Percentiles rank a stretch among this genome's conserved stretches.
Conservation (phyloP, 1,140 invertebrate species). For the Solen grandis region DNA sequence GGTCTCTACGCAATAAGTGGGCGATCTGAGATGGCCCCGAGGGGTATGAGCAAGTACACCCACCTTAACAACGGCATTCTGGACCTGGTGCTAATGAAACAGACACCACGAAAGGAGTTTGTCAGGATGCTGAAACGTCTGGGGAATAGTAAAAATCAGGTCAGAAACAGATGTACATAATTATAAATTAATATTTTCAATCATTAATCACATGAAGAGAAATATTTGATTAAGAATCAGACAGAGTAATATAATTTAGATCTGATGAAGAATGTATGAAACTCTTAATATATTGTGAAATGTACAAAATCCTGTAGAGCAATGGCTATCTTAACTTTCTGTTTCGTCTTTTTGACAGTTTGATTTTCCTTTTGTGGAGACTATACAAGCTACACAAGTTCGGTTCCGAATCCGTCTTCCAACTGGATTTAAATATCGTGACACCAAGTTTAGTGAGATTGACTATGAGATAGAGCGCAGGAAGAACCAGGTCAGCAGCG, state of each 20-base stretch:
- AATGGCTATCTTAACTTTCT: too few species aligned
- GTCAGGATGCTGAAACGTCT: conserved; percentile 76
- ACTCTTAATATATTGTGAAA: too few species aligned
- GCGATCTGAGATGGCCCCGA: conserved; percentile 69
- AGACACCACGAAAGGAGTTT: conserved; percentile 74
- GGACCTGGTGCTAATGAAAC: conserved; percentile 76
- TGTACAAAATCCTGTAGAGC: too few species aligned
- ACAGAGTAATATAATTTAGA: not conserved
- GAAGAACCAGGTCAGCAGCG: conserved; percentile 28
- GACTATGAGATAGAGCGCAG: conserved; percentile 68
- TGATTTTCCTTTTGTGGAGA: conserved; percentile 77
- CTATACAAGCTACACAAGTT: conserved; percentile 72
- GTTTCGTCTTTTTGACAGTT: conserved; percentile 64
- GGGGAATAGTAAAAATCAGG: conserved; percentile 79
- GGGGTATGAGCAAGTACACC: conserved; percentile 75
- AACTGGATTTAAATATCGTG: conserved; percentile 73
- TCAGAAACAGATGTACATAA: too few species aligned
- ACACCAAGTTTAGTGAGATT: conserved; percentile 72
- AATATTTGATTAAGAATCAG: not conserved
- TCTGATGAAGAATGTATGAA: too few species aligned
- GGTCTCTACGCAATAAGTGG: conserved; percentile 69
- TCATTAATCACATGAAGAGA: not conserved
- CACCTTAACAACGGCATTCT: conserved; percentile 78
- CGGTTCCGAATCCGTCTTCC: conserved; percentile 71
- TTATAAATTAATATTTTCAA: not conserved